Percentiles rank a stretch among this genome's conserved stretches.
These are phyloP conservation scores for Cynaeus angustus DNA, from an alignment of 2,888 invertebrate genomes.

Conservation along the genomic window DNA sequence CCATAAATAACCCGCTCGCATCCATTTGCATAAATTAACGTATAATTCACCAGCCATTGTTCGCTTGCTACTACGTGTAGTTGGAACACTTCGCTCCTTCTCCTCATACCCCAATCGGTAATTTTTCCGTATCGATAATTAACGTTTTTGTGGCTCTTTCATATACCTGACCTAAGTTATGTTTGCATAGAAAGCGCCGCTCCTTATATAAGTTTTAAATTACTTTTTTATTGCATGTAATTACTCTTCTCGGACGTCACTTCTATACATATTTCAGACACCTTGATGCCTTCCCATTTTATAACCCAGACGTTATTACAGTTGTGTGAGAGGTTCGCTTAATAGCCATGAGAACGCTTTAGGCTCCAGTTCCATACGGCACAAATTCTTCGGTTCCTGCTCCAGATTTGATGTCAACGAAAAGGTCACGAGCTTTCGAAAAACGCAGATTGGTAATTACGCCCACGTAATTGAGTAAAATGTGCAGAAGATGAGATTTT, in stretches of 20 bases:
- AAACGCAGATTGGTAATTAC: slow-evolving; percentile 27
- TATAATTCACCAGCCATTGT: slow-evolving; percentile 34
- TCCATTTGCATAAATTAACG: slow-evolving; percentile 37
- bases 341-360: slow-evolving; percentile 47
- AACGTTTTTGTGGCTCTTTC: slow-evolving; percentile 5
- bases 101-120: not conserved
- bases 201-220: slow-evolving; percentile 30
- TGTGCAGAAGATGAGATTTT: slow-evolving; percentile 23
- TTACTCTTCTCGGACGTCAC: slow-evolving; percentile 32
- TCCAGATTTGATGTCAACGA: not conserved
- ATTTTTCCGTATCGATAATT: slow-evolving; percentile 8
- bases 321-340: slow-evolving; percentile 35
- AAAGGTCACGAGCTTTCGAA: slow-evolving; percentile 14
- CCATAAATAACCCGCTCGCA: slow-evolving; percentile 27
- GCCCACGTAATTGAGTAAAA: slow-evolving; percentile 24
- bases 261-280: slow-evolving; percentile 35
- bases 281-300: slow-evolving; percentile 38
- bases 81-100: slow-evolving; percentile 19
- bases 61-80: slow-evolving; percentile 6
- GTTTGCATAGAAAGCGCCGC: slow-evolving; percentile 28
- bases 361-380: slow-evolving; percentile 16
- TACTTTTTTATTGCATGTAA: slow-evolving; percentile 36
- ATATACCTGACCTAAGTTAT: slow-evolving; percentile 22
- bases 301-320: slow-evolving; percentile 46
- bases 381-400: not conserved